Evolutionary conservation across 1,140 invertebrate genomes (phyloP), one percentile per base, ranked within the genome.

Genomic region (Bombus confusus): DNA sequence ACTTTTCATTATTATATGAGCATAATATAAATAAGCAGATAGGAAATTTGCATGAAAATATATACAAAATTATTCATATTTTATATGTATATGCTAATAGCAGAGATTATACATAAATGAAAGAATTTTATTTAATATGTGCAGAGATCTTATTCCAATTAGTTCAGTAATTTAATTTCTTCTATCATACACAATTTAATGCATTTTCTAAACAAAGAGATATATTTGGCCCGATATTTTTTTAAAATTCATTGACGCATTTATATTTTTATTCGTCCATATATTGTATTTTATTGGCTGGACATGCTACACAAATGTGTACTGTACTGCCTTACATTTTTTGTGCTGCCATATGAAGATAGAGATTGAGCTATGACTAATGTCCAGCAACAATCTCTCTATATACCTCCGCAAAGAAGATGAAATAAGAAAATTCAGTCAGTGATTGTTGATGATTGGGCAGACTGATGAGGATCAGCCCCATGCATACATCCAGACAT

Each of bases 381-480:
- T 90, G 77, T 91, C 83, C 88, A 86, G 86, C 88, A 80, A 91
- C 88, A 86, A 89, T 91, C 87, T 90, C 87, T 91, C 74, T 88
- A 89, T 88, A 88, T 89, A 91, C 85, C 85, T 88, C 83, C 83
- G 74, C 85, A 87, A 91, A 88, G 81, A 88, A 88, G 87, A 87
- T 88, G 85, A 87, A 84, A 84, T 87, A 88, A 87, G 90, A 90
- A 91, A 91, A 90, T 85, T 92, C 73, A 92, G 87, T 92, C 78
- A 91, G 86, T 92, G 89, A 94, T 94, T 94, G 82, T 94, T 94
- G 87, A 92, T 95, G 92, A 91, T 95, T 94, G 93, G 91, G 88
- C 96, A 98, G 98, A 98, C 98, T 92, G 98, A 98, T 95, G 98
- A 98, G 92, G 98, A 99, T 96, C 97, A 97, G 92, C 98, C 98